These are phyloP conservation scores for Noctua comes DNA, from an alignment of 2,888 invertebrate genomes.

Conservation along the genomic window DNA sequence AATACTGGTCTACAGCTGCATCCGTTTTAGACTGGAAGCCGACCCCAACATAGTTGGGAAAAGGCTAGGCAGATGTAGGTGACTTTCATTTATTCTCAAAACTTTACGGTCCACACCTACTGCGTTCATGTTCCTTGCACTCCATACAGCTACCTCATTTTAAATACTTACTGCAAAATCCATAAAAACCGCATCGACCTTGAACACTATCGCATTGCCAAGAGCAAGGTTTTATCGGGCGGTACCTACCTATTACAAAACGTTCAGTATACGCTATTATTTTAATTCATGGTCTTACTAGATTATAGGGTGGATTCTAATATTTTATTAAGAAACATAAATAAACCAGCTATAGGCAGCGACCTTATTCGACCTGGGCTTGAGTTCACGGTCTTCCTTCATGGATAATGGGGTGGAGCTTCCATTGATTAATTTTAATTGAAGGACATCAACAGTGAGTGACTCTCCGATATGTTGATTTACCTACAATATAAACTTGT, in stretches of 20 bases:
- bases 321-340: neutral
- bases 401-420: neutral
- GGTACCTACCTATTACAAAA: neutral
- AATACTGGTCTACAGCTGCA: neutral
- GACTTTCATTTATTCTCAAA: neutral
- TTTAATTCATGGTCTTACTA: constrained; percentile 16
- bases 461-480: too few relatives aligned
- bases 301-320: constrained; percentile 11
- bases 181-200: constrained; percentile 44
- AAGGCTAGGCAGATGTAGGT: neutral
- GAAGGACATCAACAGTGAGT: neutral
- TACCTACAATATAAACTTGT: too few relatives aligned
- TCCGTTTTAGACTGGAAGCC: neutral
- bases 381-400: neutral
- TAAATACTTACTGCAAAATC: neutral
- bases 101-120: neutral
- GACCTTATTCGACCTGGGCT: neutral
- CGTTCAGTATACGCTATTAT: neutral
- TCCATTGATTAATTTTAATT: too few relatives aligned
- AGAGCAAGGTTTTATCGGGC: neutral
- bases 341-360: neutral
- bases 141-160: neutral
- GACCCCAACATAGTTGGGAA: neutral
- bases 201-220: constrained; percentile 12
- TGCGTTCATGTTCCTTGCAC: neutral